These are phyloP conservation scores for Prochilodus magdalenae DNA, from an alignment of 2,113 vertebrate species.

Conservation along the genomic window DNA sequence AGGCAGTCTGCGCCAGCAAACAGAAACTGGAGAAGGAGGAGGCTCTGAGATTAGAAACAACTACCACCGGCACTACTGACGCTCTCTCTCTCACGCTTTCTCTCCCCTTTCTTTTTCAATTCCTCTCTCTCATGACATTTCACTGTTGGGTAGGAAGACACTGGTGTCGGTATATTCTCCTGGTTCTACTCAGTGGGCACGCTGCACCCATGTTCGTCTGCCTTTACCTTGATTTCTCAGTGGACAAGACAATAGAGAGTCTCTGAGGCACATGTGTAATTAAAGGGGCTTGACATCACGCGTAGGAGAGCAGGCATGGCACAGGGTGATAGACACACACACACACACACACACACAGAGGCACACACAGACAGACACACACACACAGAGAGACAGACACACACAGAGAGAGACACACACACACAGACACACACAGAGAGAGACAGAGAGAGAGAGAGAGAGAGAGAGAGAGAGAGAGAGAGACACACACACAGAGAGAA, in stretches of 20 bases:
- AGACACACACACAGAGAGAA: too few relatives aligned
- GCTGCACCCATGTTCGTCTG: constrained; percentile 30
- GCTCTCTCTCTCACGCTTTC: constrained; percentile 17
- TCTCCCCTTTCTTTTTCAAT: not conserved
- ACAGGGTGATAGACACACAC: constrained; percentile 33
- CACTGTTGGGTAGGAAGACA: constrained; percentile 60
- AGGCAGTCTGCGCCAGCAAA: not conserved
- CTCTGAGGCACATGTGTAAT: constrained; percentile 59
- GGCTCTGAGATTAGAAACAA: not conserved
- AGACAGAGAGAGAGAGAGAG: too few relatives aligned
- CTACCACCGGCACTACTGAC: not conserved
- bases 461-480: too few relatives aligned
- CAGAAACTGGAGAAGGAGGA: not conserved
- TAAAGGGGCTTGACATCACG: constrained; percentile 62
- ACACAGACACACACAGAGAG: too few relatives aligned
- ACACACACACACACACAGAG: constrained; percentile 43
- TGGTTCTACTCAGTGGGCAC: constrained; percentile 50
- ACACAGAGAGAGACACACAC: too few relatives aligned
- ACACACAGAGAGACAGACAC: too few relatives aligned
- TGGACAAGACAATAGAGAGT: constrained; percentile 41
- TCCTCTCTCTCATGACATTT: constrained; percentile 61
- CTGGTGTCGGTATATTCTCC: constrained; percentile 68
- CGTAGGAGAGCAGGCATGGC: constrained; percentile 49
- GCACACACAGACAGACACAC: too few relatives aligned
- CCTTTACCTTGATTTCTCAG: constrained; percentile 54